phyloP scores from a whole-genome alignment of 2,113 vertebrate genomes.

The Carassius carassius region DNA sequence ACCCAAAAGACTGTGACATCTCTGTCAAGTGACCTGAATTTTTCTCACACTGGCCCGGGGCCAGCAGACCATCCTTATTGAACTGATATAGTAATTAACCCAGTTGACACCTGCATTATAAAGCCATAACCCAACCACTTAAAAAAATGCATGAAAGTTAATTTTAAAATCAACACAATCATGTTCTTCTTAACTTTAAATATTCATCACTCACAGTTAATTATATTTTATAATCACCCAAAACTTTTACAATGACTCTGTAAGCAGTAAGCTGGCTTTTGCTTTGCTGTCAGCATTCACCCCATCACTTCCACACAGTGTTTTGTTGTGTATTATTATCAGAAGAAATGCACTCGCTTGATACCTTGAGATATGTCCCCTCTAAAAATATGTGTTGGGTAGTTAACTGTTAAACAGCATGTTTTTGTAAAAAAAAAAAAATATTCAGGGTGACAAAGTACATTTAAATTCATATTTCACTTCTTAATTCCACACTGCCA shows the following conservation, averaged over 20 bases:
- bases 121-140: not conserved
- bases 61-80: not conserved
- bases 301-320: slow-evolving; percentile 20
- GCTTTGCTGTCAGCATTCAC: slow-evolving; percentile 10
- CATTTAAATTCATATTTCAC: not conserved
- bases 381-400: slow-evolving; percentile 20
- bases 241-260: slow-evolving; percentile 3
- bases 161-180: too few relatives aligned
- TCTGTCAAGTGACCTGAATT: not conserved
- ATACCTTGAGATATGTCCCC: slow-evolving; percentile 40
- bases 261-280: not conserved
- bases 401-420: too few relatives aligned
- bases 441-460: too few relatives aligned
- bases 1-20: not conserved
- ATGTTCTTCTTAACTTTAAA: not conserved
- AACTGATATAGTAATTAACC: slow-evolving; percentile 3
- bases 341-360: slow-evolving; percentile 41
- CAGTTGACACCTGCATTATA: not conserved
- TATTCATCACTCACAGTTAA: not conserved
- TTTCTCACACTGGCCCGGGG: not conserved
- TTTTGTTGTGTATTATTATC: slow-evolving; percentile 44
- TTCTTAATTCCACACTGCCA: not conserved
- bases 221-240: not conserved
- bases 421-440: too few relatives aligned
- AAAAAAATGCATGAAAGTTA: not conserved